Conservation (phyloP, 2,888 invertebrate species). For the Zhuqinia jingwanae region DNA sequence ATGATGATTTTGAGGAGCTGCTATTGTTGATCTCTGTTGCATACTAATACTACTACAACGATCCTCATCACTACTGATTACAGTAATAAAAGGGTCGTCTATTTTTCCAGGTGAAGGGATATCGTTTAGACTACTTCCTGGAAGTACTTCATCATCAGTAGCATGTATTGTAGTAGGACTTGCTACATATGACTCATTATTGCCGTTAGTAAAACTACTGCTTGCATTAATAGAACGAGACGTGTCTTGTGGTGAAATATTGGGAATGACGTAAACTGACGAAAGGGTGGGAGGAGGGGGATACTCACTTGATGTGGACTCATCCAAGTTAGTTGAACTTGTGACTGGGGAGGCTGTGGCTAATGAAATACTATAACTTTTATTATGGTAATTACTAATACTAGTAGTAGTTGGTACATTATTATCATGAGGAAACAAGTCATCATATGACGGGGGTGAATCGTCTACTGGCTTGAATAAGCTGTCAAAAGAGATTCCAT, state of each 20-base stretch:
- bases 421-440: conserved; percentile 66
- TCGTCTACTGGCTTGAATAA: conserved; percentile 65
- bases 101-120: not conserved
- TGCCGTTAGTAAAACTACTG: not conserved
- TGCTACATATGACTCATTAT: not conserved
- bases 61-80: not conserved
- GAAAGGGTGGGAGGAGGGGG: not conserved
- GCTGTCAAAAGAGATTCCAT: conserved; percentile 47
- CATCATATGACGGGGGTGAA: conserved; percentile 64
- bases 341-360: not conserved
- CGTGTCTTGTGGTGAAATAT: conserved; percentile 16
- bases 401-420: not conserved
- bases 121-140: conserved; percentile 14
- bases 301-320: not conserved
- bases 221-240: conserved; percentile 22
- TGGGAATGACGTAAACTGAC: not conserved
- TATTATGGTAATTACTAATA: not conserved
- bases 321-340: not conserved
- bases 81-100: conserved; percentile 6
- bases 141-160: conserved; percentile 31
- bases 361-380: not conserved
- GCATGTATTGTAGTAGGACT: conserved; percentile 37
- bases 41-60: no score
- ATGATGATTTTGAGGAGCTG: conserved; percentile 9
- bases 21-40: not conserved